Conservation (phyloP, 1,140 invertebrate genomes). For the Galendromus occidentalis region DNA sequence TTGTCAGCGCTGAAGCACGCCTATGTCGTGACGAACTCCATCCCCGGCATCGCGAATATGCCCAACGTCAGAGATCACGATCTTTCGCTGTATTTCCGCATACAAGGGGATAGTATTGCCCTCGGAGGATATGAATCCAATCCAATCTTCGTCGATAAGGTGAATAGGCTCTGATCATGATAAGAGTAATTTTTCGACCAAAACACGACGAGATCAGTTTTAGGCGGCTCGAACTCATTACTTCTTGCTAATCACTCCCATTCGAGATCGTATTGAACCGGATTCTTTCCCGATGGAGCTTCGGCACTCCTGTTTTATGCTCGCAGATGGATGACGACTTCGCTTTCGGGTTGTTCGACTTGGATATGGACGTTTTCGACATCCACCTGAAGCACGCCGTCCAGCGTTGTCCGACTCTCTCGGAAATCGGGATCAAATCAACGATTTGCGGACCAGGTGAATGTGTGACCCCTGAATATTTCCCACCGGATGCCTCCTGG, state of each 20-base stretch:
- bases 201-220: too few species aligned
- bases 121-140: slow-evolving; percentile 73
- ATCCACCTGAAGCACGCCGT: slow-evolving; percentile 47
- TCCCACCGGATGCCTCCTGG: neutral
- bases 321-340: slow-evolving; percentile 47
- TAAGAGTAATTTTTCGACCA: too few species aligned
- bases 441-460: slow-evolving; percentile 39
- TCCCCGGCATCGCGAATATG: slow-evolving; percentile 43
- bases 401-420: slow-evolving; percentile 47
- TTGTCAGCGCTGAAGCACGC: slow-evolving; percentile 64
- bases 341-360: slow-evolving; percentile 56
- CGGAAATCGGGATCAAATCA: slow-evolving; percentile 52
- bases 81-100: slow-evolving; percentile 53
- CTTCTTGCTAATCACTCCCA: neutral
- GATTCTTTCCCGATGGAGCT: too few species aligned
- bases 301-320: neutral
- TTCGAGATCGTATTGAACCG: too few species aligned
- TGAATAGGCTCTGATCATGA: slow-evolving; percentile 24
- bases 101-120: slow-evolving; percentile 55
- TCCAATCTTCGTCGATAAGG: slow-evolving; percentile 52
- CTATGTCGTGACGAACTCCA: slow-evolving; percentile 57
- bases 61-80: slow-evolving; percentile 71
- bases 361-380: slow-evolving; percentile 64
- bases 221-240: too few species aligned
- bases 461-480: too few species aligned